Conservation (phyloP, 2,888 invertebrate genomes). For the Pristionchus entomophagus region DNA sequence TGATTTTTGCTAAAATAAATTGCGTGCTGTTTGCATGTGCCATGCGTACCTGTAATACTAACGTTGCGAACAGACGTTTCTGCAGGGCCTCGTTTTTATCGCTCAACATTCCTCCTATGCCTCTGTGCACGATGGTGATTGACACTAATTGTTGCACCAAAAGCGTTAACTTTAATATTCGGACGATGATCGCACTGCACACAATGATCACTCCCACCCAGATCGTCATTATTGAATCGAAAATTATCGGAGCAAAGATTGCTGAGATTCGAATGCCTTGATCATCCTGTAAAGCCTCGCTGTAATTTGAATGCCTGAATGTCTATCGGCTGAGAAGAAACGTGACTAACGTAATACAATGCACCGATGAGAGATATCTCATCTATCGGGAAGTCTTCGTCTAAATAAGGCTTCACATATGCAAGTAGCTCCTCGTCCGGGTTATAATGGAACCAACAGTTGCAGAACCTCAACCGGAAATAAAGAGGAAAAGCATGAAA, state of each 20-base stretch:
- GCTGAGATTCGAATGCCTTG: neutral
- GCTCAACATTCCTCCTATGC: neutral
- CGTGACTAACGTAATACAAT: neutral
- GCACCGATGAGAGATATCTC: neutral
- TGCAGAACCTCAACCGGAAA: neutral
- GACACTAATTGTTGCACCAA: neutral
- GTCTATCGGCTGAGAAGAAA: neutral
- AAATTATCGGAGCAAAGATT: neutral
- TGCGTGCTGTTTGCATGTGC: neutral
- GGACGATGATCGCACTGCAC: neutral
- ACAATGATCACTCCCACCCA: neutral
- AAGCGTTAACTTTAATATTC: neutral
- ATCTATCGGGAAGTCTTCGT: neutral
- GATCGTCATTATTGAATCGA: neutral
- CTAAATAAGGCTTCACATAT: neutral
- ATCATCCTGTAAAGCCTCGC: neutral
- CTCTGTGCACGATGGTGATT: neutral
- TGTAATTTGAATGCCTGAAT: neutral
- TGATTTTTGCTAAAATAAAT: neutral
- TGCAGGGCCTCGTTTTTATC: neutral
- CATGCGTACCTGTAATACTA: neutral
- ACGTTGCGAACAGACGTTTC: neutral
- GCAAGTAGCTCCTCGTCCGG: neutral
- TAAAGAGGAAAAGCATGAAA: neutral
- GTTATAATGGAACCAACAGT: neutral